These are phyloP conservation scores for Mesaphorura yosii DNA, from an alignment of 1,140 invertebrate genomes.

Conservation along the genomic window DNA sequence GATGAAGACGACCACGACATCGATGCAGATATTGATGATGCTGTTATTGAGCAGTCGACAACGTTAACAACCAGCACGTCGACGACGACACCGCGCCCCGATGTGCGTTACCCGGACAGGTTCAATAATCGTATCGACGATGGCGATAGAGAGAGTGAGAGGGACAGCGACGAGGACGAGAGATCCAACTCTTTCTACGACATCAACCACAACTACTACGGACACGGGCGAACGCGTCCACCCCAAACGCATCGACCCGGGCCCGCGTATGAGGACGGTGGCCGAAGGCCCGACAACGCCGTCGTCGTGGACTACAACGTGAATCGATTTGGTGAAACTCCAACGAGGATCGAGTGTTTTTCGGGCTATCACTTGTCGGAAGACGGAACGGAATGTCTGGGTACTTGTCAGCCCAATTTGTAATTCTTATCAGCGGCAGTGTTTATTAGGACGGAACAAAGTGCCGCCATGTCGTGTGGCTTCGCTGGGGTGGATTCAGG, in stretches of 20 bases:
- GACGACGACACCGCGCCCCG: neutral
- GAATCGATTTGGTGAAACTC: slow-evolving; percentile 4
- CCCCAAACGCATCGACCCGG: too few species aligned
- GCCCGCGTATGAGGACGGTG: neutral
- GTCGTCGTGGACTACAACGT: slow-evolving; percentile 1
- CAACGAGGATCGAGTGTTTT: slow-evolving; percentile 25
- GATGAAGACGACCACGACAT: slow-evolving; percentile 6
- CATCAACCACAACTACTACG: neutral
- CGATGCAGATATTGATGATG: neutral
- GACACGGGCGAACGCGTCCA: too few species aligned
- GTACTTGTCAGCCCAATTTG: slow-evolving; percentile 8
- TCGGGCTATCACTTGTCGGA: slow-evolving; percentile 21
- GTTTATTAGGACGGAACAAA: neutral
- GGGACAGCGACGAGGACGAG: neutral
- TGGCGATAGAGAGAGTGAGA: neutral
- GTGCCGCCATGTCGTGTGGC: neutral
- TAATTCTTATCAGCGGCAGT: neutral
- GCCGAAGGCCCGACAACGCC: neutral
- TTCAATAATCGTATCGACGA: slow-evolving; percentile 9
- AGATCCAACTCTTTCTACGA: neutral
- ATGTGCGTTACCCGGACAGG: slow-evolving; percentile 1
- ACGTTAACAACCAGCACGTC: neutral
- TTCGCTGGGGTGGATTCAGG: neutral
- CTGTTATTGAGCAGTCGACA: neutral
- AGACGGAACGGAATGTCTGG: slow-evolving; percentile 25